Evolutionary conservation across 2,888 invertebrate genomes (phyloP).

Genomic region (Torymus aiolomorphi): DNA sequence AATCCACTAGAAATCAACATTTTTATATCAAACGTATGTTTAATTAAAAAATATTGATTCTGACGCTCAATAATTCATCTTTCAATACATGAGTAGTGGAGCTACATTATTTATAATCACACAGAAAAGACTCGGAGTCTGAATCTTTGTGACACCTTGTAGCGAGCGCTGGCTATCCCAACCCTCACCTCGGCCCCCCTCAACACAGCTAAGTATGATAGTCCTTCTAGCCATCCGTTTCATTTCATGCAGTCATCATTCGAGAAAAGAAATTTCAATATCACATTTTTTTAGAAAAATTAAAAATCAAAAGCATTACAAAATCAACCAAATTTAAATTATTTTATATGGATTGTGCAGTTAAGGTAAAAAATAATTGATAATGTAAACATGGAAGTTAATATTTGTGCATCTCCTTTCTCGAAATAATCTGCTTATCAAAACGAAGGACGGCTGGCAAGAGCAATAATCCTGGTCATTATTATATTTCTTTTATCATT

Average conservation of each 20-base stretch:
- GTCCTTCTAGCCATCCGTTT: constrained; percentile 49
- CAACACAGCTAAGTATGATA: constrained; percentile 71
- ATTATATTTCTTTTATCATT: constrained; percentile 48
- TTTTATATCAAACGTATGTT: not conserved
- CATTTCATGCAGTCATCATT: constrained; percentile 1
- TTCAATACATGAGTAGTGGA: constrained; percentile 4
- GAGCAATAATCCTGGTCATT: constrained; percentile 44
- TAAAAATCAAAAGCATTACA: constrained; percentile 3
- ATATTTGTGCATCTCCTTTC: constrained; percentile 41
- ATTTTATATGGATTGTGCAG: constrained; percentile 4
- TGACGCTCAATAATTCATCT: not conserved
- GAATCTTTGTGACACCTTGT: constrained; percentile 68
- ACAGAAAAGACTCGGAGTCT: constrained; percentile 60
- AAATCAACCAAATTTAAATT: constrained; percentile 1
- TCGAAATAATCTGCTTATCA: constrained; percentile 26
- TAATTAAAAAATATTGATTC: constrained; percentile 5
- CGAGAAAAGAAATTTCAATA: constrained; percentile 40
- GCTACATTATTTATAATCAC: constrained; percentile 4
- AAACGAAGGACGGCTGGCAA: constrained; percentile 37
- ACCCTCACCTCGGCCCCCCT: constrained; percentile 73
- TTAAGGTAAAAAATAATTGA: constrained; percentile 1
- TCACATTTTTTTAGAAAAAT: constrained; percentile 11
- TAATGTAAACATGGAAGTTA: constrained; percentile 19
- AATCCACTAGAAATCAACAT: constrained; percentile 4
- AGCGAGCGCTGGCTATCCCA: constrained; percentile 73